Percentiles rank a stretch among this genome's conserved stretches.
Conservation (phyloP, 2,113 vertebrate species). For the Trachemys scripta region DNA sequence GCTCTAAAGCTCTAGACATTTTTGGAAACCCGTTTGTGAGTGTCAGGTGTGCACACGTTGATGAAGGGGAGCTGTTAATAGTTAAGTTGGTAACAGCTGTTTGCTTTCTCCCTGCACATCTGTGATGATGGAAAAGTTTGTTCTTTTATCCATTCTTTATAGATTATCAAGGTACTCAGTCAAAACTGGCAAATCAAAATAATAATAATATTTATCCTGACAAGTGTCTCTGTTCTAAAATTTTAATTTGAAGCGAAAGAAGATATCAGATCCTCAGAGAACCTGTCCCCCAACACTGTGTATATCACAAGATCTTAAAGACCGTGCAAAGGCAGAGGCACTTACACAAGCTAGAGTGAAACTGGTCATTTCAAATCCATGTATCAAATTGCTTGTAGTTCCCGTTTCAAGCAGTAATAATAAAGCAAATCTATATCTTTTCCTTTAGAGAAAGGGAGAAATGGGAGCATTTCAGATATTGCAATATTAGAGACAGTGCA, state of each 20-base stretch:
- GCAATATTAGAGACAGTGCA: not conserved
- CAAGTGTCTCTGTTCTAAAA: not conserved
- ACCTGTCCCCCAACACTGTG: not conserved
- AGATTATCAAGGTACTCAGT: not conserved
- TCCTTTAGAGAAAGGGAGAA: not conserved
- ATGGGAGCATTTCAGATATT: not conserved
- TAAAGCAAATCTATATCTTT: not conserved
- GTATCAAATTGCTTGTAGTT: not conserved
- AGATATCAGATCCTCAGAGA: not conserved
- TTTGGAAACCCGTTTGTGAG: not conserved
- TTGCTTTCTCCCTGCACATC: not conserved
- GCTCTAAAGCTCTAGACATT: not conserved
- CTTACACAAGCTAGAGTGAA: not conserved
- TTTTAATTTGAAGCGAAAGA: not conserved
- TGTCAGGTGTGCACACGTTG: not conserved
- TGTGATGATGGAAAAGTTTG: not conserved
- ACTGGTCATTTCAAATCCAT: not conserved
- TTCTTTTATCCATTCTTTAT: not conserved
- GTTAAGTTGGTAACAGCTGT: not conserved
- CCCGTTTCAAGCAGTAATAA: not conserved
- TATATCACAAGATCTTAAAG: not conserved
- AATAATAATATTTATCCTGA: not conserved
- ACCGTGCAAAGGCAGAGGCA: not conserved
- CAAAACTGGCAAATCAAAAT: not conserved
- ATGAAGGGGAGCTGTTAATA: not conserved